phyloP scores from a whole-genome alignment of 2,113 vertebrate species.

The Ictalurus furcatus region DNA sequence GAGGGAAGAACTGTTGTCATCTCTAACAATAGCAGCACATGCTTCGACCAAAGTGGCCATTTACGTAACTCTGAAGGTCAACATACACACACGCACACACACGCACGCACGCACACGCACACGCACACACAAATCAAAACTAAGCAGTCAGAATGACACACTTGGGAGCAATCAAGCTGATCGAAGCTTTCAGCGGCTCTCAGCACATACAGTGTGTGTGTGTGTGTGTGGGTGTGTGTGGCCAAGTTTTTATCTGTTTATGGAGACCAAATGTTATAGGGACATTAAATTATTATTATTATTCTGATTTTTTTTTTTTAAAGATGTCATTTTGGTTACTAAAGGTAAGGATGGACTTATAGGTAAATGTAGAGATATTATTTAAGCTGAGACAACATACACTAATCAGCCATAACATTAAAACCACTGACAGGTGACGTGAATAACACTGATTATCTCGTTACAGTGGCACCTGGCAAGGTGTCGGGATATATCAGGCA shows the following conservation, averaged over 20 bases:
- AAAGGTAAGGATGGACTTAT: background rate
- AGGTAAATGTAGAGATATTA: background rate
- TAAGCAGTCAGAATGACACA: constrained; percentile 39
- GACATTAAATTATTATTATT: background rate
- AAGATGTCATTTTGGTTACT: background rate
- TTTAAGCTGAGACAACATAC: background rate
- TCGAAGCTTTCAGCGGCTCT: constrained; percentile 28
- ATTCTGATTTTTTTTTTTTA: background rate
- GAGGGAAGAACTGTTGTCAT: background rate
- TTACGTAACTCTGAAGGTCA: background rate
- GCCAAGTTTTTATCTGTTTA: background rate
- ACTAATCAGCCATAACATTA: too few species aligned
- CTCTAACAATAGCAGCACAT: background rate
- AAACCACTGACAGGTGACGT: too few species aligned
- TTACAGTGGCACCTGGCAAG: too few species aligned
- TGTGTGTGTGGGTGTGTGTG: background rate
- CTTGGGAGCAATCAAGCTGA: constrained; percentile 41
- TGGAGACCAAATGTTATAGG: background rate
- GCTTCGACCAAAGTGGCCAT: background rate
- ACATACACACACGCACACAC: background rate
- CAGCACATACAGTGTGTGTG: background rate
- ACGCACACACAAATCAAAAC: constrained; percentile 16
- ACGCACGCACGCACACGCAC: background rate
- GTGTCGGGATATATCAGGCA: too few species aligned
- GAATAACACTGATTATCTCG: too few species aligned